Evolutionary conservation across 1,140 invertebrate genomes (phyloP).

Genomic region (Ganaspis sp.): DNA sequence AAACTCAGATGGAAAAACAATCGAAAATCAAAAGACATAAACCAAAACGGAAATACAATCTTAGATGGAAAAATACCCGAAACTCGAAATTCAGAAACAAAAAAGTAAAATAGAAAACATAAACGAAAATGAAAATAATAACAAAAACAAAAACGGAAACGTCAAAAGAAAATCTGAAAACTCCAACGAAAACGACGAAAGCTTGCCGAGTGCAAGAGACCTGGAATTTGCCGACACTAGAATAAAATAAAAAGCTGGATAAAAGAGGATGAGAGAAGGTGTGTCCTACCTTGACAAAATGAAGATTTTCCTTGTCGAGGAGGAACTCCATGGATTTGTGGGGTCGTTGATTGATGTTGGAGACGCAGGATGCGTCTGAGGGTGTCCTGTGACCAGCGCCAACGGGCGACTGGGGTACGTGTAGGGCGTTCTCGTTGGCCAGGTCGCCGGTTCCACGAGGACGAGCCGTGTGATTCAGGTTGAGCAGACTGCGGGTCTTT

Average conservation of each 20-base stretch:
- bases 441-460: slow-evolving; percentile 61
- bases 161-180: too few relatives aligned
- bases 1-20: too few relatives aligned
- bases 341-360: slow-evolving; percentile 78
- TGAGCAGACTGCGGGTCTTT: slow-evolving; percentile 87
- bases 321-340: slow-evolving; percentile 96
- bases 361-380: slow-evolving; percentile 58
- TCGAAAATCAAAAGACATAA: too few relatives aligned
- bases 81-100: too few relatives aligned
- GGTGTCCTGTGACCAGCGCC: slow-evolving; percentile 65
- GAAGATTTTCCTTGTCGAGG: slow-evolving; percentile 91
- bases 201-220: too few relatives aligned
- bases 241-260: slow-evolving; percentile 29
- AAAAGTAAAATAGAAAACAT: too few relatives aligned
- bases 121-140: too few relatives aligned
- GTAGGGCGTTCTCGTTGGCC: slow-evolving; percentile 69
- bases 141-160: too few relatives aligned
- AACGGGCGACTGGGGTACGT: slow-evolving; percentile 69
- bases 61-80: too few relatives aligned
- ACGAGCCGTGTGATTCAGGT: slow-evolving; percentile 81
- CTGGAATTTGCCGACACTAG: neutral
- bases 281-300: slow-evolving; percentile 82
- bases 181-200: too few relatives aligned
- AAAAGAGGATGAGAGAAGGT: slow-evolving; percentile 37
- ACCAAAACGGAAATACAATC: too few relatives aligned